A percentile compares a stretch with the other conserved stretches of the same genome.
phyloP scores from a whole-genome alignment of 1,140 invertebrate species.

The Maconellicoccus hirsutus region DNA sequence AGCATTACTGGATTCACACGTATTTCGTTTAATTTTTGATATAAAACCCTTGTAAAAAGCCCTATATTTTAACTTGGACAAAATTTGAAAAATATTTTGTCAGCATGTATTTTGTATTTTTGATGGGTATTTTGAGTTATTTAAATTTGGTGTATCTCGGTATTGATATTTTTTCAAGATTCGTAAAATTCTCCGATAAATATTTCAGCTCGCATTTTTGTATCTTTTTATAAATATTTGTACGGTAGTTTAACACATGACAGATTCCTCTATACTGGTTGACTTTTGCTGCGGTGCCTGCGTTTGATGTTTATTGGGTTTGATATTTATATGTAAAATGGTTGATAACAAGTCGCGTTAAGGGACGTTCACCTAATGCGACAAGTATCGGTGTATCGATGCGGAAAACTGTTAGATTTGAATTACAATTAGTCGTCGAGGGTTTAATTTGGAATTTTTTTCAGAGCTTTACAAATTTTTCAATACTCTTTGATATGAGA shows the following conservation, averaged over 20 bases:
- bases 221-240: neutral
- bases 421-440: too few species aligned
- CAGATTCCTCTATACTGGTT: neutral
- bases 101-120: too few species aligned
- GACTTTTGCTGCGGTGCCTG: neutral
- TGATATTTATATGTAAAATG: neutral
- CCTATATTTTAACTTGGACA: too few species aligned
- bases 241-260: neutral
- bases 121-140: too few species aligned
- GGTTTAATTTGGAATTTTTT: too few species aligned
- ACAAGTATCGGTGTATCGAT: neutral
- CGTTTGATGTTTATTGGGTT: constrained; percentile 3
- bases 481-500: too few species aligned
- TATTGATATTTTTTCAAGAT: too few species aligned
- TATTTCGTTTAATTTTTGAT: neutral
- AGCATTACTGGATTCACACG: neutral
- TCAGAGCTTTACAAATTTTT: too few species aligned
- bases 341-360: neutral
- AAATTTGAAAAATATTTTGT: too few species aligned
- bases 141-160: too few species aligned
- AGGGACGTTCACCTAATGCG: neutral
- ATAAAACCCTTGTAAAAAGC: neutral
- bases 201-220: neutral
- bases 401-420: too few species aligned
- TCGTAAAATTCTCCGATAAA: too few species aligned